phyloP scores from a whole-genome alignment of 2,113 vertebrate species.

The Tenebrosternarchus preto region DNA sequence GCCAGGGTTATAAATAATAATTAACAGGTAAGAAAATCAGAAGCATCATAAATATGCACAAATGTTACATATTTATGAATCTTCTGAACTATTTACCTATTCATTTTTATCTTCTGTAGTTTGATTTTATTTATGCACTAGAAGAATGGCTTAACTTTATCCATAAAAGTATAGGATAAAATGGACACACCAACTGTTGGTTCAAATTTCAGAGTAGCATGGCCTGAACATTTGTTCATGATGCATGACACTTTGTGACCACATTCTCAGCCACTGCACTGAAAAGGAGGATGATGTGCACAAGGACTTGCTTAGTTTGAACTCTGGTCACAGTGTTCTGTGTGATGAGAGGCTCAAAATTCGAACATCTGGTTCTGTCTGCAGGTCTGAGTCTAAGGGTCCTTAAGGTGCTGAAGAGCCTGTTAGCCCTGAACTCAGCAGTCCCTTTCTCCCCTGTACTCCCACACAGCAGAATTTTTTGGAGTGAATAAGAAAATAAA shows the following conservation, averaged over 20 bases:
- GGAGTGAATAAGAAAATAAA: background rate
- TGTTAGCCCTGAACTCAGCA: constrained; percentile 17
- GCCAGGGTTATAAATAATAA: too few relatives aligned
- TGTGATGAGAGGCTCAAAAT: background rate
- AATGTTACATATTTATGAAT: background rate
- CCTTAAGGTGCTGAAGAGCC: background rate
- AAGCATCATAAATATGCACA: too few relatives aligned
- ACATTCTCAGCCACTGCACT: background rate
- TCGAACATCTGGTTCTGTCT: background rate
- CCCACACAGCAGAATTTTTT: constrained; percentile 9
- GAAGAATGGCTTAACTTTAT: too few relatives aligned
- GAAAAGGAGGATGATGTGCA: background rate
- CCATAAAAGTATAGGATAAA: too few relatives aligned
- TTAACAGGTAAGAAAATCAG: too few relatives aligned
- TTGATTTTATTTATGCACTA: too few relatives aligned
- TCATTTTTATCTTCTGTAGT: too few relatives aligned
- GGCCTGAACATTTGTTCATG: background rate
- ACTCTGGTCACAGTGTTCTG: background rate
- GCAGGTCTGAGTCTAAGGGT: background rate
- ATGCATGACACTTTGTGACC: background rate
- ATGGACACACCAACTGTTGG: too few relatives aligned
- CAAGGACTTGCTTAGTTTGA: background rate
- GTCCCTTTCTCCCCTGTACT: background rate
- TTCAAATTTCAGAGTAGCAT: too few relatives aligned
- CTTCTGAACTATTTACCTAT: background rate